Percentiles rank a stretch among this genome's conserved stretches.
Conservation (phyloP, 37 sponge, comb jelly and placozoan genomes). For the Aplysina aerophoba region DNA sequence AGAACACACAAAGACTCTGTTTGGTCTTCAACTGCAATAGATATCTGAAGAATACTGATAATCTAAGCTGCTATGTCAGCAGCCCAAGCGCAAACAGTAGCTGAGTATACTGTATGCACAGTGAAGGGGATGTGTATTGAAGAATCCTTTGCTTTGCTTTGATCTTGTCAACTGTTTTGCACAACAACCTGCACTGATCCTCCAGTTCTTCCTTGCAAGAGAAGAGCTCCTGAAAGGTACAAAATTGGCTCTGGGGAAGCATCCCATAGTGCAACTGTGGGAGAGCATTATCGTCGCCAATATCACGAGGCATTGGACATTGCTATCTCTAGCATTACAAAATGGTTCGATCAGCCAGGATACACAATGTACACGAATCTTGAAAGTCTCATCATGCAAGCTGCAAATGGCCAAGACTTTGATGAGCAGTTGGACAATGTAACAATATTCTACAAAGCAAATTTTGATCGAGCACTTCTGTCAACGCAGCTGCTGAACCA, state of each 20-base stretch:
- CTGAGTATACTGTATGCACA: constrained; percentile 27
- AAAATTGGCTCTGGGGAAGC: constrained; percentile 33
- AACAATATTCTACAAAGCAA: constrained; percentile 39
- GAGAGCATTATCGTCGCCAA: constrained; percentile 45
- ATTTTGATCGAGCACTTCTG: constrained; percentile 48
- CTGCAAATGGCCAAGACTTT: constrained; percentile 33
- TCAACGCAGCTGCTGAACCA: constrained; percentile 40
- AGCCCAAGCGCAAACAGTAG: constrained; percentile 47
- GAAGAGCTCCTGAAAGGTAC: constrained; percentile 32
- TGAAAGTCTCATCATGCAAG: constrained; percentile 31
- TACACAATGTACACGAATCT: constrained; percentile 32
- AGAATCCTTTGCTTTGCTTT: constrained; percentile 31
- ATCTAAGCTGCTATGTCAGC: constrained; percentile 38
- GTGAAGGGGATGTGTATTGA: constrained; percentile 37
- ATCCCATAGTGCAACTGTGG: constrained; percentile 32
- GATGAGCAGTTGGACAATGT: constrained; percentile 11
- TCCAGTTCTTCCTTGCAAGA: constrained; percentile 42
- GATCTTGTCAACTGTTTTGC: constrained; percentile 18
- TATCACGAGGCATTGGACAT: constrained; percentile 39
- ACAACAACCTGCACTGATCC: neutral
- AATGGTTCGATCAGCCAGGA: constrained; percentile 31
- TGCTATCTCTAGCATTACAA: constrained; percentile 28
- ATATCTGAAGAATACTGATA: constrained; percentile 5
- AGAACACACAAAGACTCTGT: neutral
- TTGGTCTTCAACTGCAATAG: constrained; percentile 15